Evolutionary conservation across 2,797 vertebrate genomes (phyloP).

Genomic region (Okamejei kenojei): DNA sequence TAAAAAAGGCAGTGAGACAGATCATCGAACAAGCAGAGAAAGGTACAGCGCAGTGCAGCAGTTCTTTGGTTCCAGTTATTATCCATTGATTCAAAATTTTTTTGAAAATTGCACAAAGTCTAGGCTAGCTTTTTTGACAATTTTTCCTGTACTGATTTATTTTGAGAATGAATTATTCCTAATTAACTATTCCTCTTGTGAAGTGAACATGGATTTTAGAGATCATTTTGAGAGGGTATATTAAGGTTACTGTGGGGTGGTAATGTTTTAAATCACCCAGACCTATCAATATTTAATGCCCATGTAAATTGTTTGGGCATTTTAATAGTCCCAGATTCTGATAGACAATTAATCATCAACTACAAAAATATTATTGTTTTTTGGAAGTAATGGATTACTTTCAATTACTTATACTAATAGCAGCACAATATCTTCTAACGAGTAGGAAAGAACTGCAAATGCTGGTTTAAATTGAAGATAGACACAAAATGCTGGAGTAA

Average conservation of each 20-base stretch:
- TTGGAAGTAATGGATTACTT: background rate
- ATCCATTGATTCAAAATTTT: background rate
- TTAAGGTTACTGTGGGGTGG: background rate
- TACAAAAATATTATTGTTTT: background rate
- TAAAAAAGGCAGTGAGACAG: conserved; percentile 92
- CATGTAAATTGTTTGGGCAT: background rate
- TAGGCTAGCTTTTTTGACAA: background rate
- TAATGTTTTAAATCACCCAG: background rate
- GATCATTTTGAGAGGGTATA: background rate
- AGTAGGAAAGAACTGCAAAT: too few relatives aligned
- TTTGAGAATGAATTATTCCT: background rate
- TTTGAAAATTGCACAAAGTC: background rate
- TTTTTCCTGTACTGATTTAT: background rate
- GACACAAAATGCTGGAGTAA: too few relatives aligned
- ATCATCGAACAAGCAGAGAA: conserved; percentile 92
- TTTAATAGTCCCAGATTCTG: background rate
- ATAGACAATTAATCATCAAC: background rate
- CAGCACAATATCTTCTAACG: background rate
- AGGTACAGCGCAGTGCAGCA: conserved; percentile 58
- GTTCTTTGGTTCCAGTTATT: background rate
- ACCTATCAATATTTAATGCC: background rate
- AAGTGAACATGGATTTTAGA: background rate
- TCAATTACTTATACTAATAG: background rate
- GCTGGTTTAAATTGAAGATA: too few relatives aligned
- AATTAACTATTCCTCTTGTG: background rate